Percentiles rank a stretch among this genome's conserved stretches.
Evolutionary conservation across 2,797 vertebrate genomes (phyloP).

Genomic region (Steatocranus sp.): DNA sequence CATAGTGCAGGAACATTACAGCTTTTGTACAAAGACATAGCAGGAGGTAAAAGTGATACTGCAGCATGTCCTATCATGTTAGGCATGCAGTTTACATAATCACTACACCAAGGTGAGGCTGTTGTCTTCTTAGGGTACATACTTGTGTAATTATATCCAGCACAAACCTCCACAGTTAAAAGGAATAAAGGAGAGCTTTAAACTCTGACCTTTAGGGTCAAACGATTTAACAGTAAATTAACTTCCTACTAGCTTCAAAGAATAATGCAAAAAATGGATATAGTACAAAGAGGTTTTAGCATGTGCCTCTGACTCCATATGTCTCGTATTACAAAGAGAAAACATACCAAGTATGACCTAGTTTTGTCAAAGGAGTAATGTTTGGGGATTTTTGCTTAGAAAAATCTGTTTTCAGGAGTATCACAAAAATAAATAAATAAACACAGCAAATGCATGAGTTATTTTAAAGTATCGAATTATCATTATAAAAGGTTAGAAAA

Average conservation of each 20-base stretch:
- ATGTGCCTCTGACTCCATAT: not conserved
- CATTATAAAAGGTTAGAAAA: not conserved
- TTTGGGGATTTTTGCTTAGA: not conserved
- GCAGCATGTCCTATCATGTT: slow-evolving; percentile 51
- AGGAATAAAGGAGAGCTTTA: slow-evolving; percentile 18
- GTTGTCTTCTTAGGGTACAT: not conserved
- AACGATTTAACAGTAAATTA: slow-evolving; percentile 8
- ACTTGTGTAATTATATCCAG: slow-evolving; percentile 42
- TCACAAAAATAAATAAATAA: not conserved
- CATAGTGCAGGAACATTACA: not conserved
- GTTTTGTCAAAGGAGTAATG: not conserved
- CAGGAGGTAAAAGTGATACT: slow-evolving; percentile 20
- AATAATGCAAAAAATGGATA: not conserved
- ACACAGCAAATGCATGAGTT: not conserved
- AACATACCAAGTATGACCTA: not conserved
- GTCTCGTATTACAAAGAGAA: not conserved
- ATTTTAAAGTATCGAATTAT: not conserved
- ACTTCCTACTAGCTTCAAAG: slow-evolving; percentile 19
- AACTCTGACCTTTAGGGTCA: slow-evolving; percentile 28
- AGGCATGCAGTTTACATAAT: slow-evolving; percentile 28
- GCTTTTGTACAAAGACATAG: not conserved
- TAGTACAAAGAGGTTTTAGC: not conserved
- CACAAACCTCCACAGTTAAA: not conserved
- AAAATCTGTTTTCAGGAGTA: not conserved
- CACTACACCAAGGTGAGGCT: not conserved